A percentile compares a stretch with the other conserved stretches of the same genome.
Conservation (phyloP, 2,888 invertebrate genomes). For the Ceriagrion tenellum region DNA sequence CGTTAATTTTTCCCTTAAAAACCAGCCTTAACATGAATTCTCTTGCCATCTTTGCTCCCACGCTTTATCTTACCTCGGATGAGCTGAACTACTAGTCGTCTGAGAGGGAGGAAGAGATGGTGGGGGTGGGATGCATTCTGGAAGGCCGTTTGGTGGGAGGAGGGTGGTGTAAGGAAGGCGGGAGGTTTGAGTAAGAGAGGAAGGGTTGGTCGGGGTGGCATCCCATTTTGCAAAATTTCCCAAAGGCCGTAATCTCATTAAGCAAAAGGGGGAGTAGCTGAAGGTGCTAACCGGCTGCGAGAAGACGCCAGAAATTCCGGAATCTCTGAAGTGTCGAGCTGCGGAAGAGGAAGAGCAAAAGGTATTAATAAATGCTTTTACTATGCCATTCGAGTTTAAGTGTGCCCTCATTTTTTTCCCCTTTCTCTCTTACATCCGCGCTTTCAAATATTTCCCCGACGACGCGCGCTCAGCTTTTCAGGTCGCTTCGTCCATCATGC, state of each 20-base stretch:
- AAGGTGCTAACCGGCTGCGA: constrained; percentile 52
- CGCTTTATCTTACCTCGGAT: neutral
- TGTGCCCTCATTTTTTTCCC: neutral
- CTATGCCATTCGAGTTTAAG: neutral
- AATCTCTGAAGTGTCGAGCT: constrained; percentile 30
- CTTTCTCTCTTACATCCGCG: neutral
- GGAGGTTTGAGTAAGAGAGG: neutral
- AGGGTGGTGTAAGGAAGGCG: neutral
- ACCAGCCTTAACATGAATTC: neutral
- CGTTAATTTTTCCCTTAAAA: too few relatives aligned
- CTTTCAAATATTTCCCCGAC: neutral
- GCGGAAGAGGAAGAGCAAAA: neutral
- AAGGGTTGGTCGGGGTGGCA: neutral
- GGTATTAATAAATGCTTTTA: neutral
- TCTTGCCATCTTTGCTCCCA: neutral
- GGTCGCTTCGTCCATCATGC: neutral
- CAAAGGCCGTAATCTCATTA: constrained; percentile 60
- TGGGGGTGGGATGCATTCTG: neutral
- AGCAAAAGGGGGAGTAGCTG: constrained; percentile 22
- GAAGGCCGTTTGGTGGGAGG: neutral
- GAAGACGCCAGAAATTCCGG: constrained; percentile 21
- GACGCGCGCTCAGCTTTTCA: neutral
- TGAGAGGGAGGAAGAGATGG: too few relatives aligned
- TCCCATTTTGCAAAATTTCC: constrained; percentile 60
- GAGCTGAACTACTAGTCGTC: neutral